A percentile compares a stretch with the other conserved stretches of the same genome.
phyloP scores from a whole-genome alignment of 2,797 vertebrate species.

The Aphelocoma californica region DNA sequence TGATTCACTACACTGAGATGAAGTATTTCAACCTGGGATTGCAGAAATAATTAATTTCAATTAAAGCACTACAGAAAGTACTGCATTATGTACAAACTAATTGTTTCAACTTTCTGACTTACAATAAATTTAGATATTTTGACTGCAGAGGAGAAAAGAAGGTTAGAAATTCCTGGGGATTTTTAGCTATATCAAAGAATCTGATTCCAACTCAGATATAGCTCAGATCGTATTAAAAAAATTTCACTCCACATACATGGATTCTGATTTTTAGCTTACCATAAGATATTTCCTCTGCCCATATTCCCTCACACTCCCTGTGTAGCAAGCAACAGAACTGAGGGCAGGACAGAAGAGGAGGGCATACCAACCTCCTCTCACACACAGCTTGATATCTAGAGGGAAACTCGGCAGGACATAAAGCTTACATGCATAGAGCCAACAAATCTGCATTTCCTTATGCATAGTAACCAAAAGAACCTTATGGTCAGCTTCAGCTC shows the following conservation, averaged over 20 bases:
- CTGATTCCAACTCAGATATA: background rate
- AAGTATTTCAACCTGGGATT: background rate
- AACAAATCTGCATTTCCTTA: background rate
- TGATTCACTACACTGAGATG: background rate
- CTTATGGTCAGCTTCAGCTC: background rate
- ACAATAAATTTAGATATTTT: background rate
- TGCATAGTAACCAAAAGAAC: background rate
- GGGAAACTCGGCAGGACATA: background rate
- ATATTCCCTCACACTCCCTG: background rate
- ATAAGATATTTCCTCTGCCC: background rate
- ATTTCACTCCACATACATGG: background rate
- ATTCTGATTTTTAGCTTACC: background rate
- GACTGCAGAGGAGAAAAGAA: background rate
- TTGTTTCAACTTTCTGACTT: background rate
- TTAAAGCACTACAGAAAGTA: background rate
- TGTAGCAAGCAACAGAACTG: background rate
- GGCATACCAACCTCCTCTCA: background rate
- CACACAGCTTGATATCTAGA: background rate
- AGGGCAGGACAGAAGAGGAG: background rate
- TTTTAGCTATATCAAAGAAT: background rate
- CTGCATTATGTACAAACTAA: background rate
- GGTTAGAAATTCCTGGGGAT: background rate
- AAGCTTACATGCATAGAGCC: background rate
- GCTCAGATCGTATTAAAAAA: background rate
- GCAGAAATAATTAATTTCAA: conserved; percentile 39